phyloP scores from a whole-genome alignment of 37 sponge, comb jelly and placozoan species.

The Cliona cf. orientalis region DNA sequence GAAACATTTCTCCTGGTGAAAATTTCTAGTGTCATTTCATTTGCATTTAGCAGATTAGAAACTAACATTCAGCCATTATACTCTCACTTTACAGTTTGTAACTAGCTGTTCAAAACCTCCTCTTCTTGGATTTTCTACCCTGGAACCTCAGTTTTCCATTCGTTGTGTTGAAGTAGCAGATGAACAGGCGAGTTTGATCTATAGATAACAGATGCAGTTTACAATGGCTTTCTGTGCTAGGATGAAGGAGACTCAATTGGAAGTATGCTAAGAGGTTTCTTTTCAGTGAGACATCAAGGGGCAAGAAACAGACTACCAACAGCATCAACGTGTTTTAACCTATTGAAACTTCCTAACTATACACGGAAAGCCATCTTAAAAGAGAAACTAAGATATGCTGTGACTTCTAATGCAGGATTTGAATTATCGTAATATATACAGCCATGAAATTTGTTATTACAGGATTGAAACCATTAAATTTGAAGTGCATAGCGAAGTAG shows the following conservation, averaged over 20 bases:
- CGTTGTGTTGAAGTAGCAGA: conserved; percentile 85
- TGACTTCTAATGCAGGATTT: conserved; percentile 92
- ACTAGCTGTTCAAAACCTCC: conserved; percentile 98
- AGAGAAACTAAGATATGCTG: conserved; percentile 94
- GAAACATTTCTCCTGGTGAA: neutral
- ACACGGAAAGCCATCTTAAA: conserved; percentile 75
- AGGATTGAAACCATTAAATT: no score
- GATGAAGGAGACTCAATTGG: conserved; percentile 70
- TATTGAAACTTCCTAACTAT: conserved; percentile 96
- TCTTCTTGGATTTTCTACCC: conserved; percentile 87
- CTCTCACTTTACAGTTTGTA: conserved; percentile 86
- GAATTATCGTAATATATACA: conserved; percentile 86
- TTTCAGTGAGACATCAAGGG: conserved; percentile 41
- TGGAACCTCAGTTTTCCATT: conserved; percentile 93
- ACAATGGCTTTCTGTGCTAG: no score
- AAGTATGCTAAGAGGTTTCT: conserved; percentile 82
- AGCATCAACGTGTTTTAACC: conserved; percentile 98
- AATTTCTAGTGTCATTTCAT: neutral
- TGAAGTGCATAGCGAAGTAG: no score
- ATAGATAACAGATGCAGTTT: no score
- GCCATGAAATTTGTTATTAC: no score
- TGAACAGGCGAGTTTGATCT: conserved; percentile 67
- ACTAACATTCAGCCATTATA: no score
- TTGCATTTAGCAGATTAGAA: no score
- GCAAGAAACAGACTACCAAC: conserved; percentile 86